Evolutionary conservation across 2,888 invertebrate genomes (phyloP).

Genomic region (Melanophora roralis): DNA sequence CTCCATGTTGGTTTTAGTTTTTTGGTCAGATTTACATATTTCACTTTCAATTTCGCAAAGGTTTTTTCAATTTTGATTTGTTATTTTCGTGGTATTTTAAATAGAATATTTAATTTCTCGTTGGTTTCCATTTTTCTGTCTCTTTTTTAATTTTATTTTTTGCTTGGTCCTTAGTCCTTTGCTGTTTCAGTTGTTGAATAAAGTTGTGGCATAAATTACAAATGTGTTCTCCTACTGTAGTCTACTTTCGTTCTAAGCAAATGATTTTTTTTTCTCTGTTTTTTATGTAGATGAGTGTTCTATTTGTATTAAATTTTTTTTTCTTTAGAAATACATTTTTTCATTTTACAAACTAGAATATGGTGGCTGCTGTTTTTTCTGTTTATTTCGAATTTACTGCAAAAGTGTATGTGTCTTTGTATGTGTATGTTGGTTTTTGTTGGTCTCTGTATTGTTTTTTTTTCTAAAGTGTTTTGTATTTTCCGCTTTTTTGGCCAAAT

Average conservation of each 20-base stretch:
- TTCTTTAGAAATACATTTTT: slow-evolving; percentile 1
- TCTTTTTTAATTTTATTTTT: not conserved
- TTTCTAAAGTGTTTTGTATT: slow-evolving; percentile 28
- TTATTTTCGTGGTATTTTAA: slow-evolving; percentile 6
- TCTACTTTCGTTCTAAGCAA: slow-evolving; percentile 35
- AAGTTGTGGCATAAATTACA: slow-evolving; percentile 14
- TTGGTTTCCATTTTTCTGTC: not conserved
- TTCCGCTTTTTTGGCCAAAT: slow-evolving; percentile 51
- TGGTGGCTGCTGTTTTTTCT: slow-evolving; percentile 34
- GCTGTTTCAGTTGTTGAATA: slow-evolving; percentile 3
- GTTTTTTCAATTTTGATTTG: slow-evolving; percentile 30
- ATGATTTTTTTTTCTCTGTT: slow-evolving; percentile 18
- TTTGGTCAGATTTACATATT: not conserved
- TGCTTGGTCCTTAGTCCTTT: not conserved
- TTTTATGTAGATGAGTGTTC: slow-evolving; percentile 19
- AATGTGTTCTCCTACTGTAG: not conserved
- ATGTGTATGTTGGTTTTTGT: not conserved
- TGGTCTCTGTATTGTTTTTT: slow-evolving; percentile 29
- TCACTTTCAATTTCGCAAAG: not conserved
- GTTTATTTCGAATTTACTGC: slow-evolving; percentile 27
- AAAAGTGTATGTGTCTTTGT: not conserved
- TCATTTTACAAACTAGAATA: slow-evolving; percentile 23
- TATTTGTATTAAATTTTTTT: not conserved
- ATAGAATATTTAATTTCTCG: slow-evolving; percentile 16
- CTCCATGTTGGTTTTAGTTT: slow-evolving; percentile 17